A percentile compares a stretch with the other conserved stretches of the same genome.
These are phyloP conservation scores for Sclerurus mexicanus DNA, from an alignment of 2,113 vertebrate species.

Conservation along the genomic window DNA sequence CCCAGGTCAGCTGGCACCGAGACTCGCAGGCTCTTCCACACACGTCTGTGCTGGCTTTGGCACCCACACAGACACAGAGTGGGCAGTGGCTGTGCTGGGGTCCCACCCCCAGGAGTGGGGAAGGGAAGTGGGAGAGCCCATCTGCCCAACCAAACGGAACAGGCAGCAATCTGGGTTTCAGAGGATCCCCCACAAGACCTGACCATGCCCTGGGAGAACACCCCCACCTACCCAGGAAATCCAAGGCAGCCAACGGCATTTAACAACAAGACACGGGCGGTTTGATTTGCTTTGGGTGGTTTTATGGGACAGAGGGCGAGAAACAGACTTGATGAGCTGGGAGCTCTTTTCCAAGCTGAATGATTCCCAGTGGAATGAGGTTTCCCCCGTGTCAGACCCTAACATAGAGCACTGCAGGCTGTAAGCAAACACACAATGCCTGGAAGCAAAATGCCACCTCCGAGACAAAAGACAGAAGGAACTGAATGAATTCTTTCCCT, in stretches of 20 bases:
- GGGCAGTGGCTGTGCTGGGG: background rate
- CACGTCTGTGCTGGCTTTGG: fast-evolving
- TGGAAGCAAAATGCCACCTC: background rate
- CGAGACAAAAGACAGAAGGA: background rate
- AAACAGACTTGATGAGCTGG: background rate
- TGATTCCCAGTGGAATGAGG: background rate
- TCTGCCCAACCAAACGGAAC: background rate
- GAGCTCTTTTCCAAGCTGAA: background rate
- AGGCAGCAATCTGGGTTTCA: background rate
- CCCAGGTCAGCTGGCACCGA: background rate
- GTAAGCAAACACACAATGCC: background rate
- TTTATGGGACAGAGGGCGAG: background rate
- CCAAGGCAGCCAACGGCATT: background rate
- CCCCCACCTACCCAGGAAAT: background rate
- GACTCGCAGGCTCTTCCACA: background rate
- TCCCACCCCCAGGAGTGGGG: background rate
- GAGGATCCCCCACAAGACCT: background rate
- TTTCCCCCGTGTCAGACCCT: background rate
- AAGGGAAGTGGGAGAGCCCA: background rate
- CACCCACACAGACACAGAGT: background rate
- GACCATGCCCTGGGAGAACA: fast-evolving
- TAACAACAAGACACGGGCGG: background rate
- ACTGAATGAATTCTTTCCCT: background rate
- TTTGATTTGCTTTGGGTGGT: background rate
- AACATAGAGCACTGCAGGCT: fast-evolving